A percentile compares a stretch with the other conserved stretches of the same genome.
phyloP scores from a whole-genome alignment of 2,113 vertebrate species.

The Bombycilla garrulus region DNA sequence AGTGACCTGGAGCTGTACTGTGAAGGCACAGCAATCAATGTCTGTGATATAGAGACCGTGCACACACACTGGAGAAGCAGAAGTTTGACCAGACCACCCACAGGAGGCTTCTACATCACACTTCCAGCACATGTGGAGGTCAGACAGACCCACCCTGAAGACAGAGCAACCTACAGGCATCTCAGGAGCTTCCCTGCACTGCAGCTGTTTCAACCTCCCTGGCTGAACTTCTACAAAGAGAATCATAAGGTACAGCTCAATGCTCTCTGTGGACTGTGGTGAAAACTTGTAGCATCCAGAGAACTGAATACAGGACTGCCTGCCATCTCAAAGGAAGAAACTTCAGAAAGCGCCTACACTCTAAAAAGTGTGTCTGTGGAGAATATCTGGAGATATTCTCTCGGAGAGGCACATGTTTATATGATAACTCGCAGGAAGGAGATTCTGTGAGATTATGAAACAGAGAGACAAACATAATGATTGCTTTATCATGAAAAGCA shows the following conservation, averaged over 20 bases:
- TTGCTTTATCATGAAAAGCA: constrained; percentile 24
- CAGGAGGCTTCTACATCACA: fast-evolving
- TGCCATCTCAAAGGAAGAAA: not conserved
- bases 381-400: not conserved
- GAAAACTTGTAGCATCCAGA: not conserved
- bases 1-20: not conserved
- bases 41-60: not conserved
- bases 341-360: not conserved
- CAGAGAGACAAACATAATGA: not conserved
- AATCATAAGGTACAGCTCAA: fast-evolving
- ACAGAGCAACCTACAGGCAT: not conserved
- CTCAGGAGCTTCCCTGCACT: not conserved
- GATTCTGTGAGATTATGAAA: constrained; percentile 12
- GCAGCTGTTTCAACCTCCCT: not conserved
- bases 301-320: not conserved
- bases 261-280: not conserved
- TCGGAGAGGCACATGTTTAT: not conserved
- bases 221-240: not conserved
- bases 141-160: not conserved
- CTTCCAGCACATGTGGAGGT: not conserved
- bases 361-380: not conserved
- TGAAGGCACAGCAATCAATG: not conserved
- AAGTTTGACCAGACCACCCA: not conserved
- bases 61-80: not conserved
- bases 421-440: not conserved